A percentile compares a stretch with the other conserved stretches of the same genome.
Evolutionary conservation across 2,113 vertebrate species (phyloP).

Genomic region (Girardinichthys multiradiatus): DNA sequence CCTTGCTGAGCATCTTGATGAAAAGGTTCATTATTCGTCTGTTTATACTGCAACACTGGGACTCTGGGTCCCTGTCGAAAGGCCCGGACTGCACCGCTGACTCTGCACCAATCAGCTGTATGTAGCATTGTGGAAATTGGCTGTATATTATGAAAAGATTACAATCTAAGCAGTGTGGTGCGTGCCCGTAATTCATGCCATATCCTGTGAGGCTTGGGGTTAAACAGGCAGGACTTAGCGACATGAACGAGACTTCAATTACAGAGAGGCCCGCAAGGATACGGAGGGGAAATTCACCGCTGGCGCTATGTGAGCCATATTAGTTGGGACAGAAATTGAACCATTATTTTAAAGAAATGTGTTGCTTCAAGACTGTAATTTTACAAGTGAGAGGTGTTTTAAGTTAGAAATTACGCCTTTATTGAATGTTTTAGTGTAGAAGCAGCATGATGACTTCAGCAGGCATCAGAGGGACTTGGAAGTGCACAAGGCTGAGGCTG

Average conservation of each 20-base stretch:
- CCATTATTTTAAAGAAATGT: slow-evolving; percentile 29
- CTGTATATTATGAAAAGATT: slow-evolving; percentile 70
- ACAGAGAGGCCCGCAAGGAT: slow-evolving; percentile 39
- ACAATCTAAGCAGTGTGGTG: slow-evolving; percentile 56
- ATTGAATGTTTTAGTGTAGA: slow-evolving; percentile 10
- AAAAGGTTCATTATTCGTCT: slow-evolving; percentile 35
- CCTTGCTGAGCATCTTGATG: slow-evolving; percentile 26
- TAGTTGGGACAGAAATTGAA: slow-evolving; percentile 36
- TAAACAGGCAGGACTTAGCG: slow-evolving; percentile 49
- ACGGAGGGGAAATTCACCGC: slow-evolving; percentile 28
- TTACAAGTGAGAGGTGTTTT: slow-evolving; percentile 10
- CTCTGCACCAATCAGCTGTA: slow-evolving; percentile 51
- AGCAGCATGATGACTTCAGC: slow-evolving; percentile 6
- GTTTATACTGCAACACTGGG: slow-evolving; percentile 39
- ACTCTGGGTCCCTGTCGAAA: slow-evolving; percentile 11
- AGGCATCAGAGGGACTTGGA: neutral
- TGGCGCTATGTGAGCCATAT: slow-evolving; percentile 38
- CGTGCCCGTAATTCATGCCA: slow-evolving; percentile 58
- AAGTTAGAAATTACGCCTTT: slow-evolving; percentile 27
- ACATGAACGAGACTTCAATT: slow-evolving; percentile 56
- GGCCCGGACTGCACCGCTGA: slow-evolving; percentile 9
- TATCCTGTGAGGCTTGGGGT: slow-evolving; percentile 57
- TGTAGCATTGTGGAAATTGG: slow-evolving; percentile 52
- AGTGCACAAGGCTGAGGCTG: slow-evolving; percentile 12
- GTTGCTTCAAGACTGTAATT: slow-evolving; percentile 14